Conservation (phyloP, 2,888 invertebrate genomes). For the Altica lythri region DNA sequence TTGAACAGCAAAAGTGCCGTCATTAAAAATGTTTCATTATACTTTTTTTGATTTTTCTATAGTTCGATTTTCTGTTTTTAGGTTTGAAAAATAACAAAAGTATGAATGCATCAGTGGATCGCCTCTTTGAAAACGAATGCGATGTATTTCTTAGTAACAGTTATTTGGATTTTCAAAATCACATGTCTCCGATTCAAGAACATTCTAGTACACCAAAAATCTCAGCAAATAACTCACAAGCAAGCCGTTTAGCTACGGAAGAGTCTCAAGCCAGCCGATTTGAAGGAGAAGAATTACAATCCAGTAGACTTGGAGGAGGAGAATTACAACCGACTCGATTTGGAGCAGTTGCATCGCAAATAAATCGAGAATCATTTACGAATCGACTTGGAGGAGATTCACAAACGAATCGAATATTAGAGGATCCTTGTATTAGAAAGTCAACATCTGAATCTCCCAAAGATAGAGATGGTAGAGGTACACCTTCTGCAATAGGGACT, state of each 20-base stretch:
- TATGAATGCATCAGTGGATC: slow-evolving; percentile 91
- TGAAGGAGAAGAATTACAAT: too few species aligned
- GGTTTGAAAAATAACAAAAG: slow-evolving; percentile 73
- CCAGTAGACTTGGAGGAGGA: too few species aligned
- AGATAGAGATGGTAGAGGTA: slow-evolving; percentile 70
- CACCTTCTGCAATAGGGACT: slow-evolving; percentile 67
- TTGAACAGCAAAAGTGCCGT: background rate
- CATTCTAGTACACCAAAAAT: slow-evolving; percentile 55
- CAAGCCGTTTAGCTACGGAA: too few species aligned
- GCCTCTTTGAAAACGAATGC: slow-evolving; percentile 79
- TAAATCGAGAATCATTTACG: too few species aligned
- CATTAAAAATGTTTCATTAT: background rate
- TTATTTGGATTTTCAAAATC: slow-evolving; percentile 67
- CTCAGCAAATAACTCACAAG: slow-evolving; percentile 13
- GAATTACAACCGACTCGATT: too few species aligned
- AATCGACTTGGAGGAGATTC: too few species aligned
- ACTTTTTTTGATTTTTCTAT: background rate
- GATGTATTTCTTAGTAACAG: slow-evolving; percentile 75
- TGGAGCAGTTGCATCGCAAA: too few species aligned
- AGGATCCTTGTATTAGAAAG: too few species aligned
- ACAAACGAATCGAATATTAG: too few species aligned
- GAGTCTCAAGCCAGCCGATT: too few species aligned
- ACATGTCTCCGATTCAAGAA: slow-evolving; percentile 64
- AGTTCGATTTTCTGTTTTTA: slow-evolving; percentile 20
- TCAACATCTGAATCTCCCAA: too few species aligned